A percentile compares a stretch with the other conserved stretches of the same genome.
Evolutionary conservation across 2,797 vertebrate genomes (phyloP).

Genomic region (Luscinia luscinia): DNA sequence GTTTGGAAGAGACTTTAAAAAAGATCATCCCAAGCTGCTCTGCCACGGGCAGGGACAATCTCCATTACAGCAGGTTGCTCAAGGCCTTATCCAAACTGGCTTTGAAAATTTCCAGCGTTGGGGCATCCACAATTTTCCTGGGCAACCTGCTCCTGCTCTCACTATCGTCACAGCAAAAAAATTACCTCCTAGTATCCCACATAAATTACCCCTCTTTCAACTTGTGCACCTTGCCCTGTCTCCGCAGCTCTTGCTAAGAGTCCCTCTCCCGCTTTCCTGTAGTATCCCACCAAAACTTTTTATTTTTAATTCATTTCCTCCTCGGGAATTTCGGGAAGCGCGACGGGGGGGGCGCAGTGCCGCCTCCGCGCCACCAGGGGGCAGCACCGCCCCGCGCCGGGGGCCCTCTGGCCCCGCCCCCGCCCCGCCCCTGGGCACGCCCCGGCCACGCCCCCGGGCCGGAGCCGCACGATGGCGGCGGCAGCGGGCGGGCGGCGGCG

Average conservation of each 20-base stretch:
- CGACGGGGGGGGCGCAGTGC: neutral
- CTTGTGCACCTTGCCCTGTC: neutral
- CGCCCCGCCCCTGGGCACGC: neutral
- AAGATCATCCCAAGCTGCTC: neutral
- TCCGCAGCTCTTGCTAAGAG: accelerated
- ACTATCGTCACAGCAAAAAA: neutral
- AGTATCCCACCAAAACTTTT: too few species aligned
- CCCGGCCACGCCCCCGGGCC: neutral
- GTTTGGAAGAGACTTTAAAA: neutral
- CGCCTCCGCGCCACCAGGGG: neutral
- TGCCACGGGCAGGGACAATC: accelerated
- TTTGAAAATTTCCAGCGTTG: neutral
- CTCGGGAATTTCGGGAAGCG: neutral
- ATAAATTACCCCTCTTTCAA: neutral
- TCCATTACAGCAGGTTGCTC: neutral
- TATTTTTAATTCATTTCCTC: accelerated
- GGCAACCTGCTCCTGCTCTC: neutral
- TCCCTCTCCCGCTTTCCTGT: accelerated
- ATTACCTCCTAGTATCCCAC: neutral
- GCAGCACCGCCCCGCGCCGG: neutral
- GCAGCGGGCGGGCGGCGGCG: slow-evolving; percentile 4
- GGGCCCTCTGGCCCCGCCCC: neutral
- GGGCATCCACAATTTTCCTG: neutral
- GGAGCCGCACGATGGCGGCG: slow-evolving; percentile 41
- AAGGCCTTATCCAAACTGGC: neutral